Percentiles rank a stretch among this genome's conserved stretches.
phyloP scores from a whole-genome alignment of 2,888 invertebrate genomes.

The Tipula unca region DNA sequence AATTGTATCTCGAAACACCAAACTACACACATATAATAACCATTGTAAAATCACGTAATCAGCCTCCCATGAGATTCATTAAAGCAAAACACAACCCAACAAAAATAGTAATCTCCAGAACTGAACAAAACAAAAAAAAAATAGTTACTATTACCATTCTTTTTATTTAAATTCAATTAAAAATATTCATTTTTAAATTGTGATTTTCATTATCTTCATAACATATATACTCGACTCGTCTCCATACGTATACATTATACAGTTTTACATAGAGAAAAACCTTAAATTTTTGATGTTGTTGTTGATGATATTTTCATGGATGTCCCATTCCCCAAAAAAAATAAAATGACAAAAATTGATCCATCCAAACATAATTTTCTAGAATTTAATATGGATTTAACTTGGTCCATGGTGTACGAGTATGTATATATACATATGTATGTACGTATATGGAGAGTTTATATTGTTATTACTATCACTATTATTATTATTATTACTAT shows the following conservation, averaged over 20 bases:
- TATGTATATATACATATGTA: too few species aligned
- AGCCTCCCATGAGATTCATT: neutral
- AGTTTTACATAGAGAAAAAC: neutral
- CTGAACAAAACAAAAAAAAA: neutral
- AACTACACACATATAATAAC: neutral
- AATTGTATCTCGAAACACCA: too few species aligned
- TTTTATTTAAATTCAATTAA: neutral
- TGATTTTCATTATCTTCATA: neutral
- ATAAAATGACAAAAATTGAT: neutral
- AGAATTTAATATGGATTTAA: neutral
- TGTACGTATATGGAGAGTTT: neutral
- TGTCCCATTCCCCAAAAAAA: neutral
- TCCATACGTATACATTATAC: neutral
- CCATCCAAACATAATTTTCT: neutral
- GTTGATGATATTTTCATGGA: neutral
- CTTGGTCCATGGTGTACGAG: neutral
- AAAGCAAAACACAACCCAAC: neutral
- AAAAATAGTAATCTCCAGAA: neutral
- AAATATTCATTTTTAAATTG: conserved; percentile 14
- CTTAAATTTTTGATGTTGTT: neutral
- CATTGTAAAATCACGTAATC: neutral
- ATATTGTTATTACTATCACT: neutral
- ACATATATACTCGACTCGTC: neutral
- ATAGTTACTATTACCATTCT: neutral
- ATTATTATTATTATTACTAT: neutral